Evolutionary conservation across 2,113 vertebrate species (phyloP), one percentile per base, ranked within the genome.

Genomic region (Panthera tigris): DNA sequence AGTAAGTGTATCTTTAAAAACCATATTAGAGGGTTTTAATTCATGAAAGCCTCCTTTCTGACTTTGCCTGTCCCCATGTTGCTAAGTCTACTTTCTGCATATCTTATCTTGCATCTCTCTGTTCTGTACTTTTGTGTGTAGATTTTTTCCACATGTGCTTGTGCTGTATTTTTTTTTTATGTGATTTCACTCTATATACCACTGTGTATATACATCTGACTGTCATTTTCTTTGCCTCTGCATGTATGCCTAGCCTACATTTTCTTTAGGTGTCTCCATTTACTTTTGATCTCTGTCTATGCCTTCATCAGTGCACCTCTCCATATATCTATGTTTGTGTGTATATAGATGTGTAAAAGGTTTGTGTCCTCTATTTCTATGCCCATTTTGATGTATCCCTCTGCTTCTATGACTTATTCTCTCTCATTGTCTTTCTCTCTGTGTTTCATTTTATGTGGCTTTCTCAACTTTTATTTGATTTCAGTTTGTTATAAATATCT

Each of bases 391-490:
- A 50, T 73, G 10, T 89, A 48, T 65, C 12, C 10, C 12, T 95
- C 14, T 82, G 18, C 19, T 71, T 68, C n/a, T 29, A 80, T 94
- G 27, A 89, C 21, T 96, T 92, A 8, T 86, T 82, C 29, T 94
- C 12, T 73, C 76, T 87, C 50, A 12, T 23, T 55, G 8, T 96
- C 21, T 88, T 45, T 94, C 57, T 96, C 57, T 84, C 41, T 86
- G 33, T 85, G 86, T 41, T 78, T 86, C 39, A 73, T 66, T 81
- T 33, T 80, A 71, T 79, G 33, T 68, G 16, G 27, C 13, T 95
- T 91, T 92, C 14, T 95, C 66, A 96, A 15, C 93, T 90, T 95
- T 69, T 83, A 61, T 92, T 95, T 88, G n/a, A 93, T 52, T 93
- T 96, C 29, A 84, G 11, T 95, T 88, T 9, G 88, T 6, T 85